Evolutionary conservation across 2,888 invertebrate species (phyloP).

Genomic region (Zaprionus lineosus): DNA sequence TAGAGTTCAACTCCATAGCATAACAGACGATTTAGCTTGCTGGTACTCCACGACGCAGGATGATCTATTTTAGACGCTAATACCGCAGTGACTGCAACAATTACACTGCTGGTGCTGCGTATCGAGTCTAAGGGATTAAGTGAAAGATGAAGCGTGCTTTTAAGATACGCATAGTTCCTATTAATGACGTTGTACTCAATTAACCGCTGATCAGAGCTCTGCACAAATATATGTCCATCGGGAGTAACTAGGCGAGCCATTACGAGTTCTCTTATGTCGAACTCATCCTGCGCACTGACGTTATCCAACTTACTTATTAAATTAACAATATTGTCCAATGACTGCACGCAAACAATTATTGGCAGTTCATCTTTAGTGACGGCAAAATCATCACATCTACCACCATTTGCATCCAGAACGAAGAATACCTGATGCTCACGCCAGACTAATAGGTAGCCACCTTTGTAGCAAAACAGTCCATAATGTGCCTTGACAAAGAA

Average conservation of each 20-base stretch:
- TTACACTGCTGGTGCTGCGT: conserved; percentile 70
- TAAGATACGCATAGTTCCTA: conserved; percentile 76
- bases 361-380: conserved; percentile 52
- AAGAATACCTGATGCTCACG: conserved; percentile 68
- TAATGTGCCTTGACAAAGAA: conserved; percentile 73
- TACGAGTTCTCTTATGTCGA: conserved; percentile 72
- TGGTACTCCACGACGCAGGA: conserved; percentile 78
- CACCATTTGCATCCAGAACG: conserved; percentile 75
- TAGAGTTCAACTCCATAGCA: conserved; percentile 77
- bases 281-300: conserved; percentile 40
- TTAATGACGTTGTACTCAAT: conserved; percentile 70
- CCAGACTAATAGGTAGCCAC: conserved; percentile 78
- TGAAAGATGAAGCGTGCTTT: conserved; percentile 69
- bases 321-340: conserved; percentile 68
- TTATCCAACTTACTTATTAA: conserved; percentile 63
- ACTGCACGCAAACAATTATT: conserved; percentile 69
- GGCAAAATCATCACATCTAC: conserved; percentile 48
- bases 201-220: conserved; percentile 51
- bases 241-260: conserved; percentile 70
- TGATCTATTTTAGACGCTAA: conserved; percentile 79
- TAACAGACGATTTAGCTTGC: conserved; percentile 74
- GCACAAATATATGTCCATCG: conserved; percentile 58
- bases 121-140: conserved; percentile 58
- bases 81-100: conserved; percentile 70
- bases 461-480: conserved; percentile 61